phyloP scores from a whole-genome alignment of 2,888 invertebrate species.

The Apocheima hispidaria region DNA sequence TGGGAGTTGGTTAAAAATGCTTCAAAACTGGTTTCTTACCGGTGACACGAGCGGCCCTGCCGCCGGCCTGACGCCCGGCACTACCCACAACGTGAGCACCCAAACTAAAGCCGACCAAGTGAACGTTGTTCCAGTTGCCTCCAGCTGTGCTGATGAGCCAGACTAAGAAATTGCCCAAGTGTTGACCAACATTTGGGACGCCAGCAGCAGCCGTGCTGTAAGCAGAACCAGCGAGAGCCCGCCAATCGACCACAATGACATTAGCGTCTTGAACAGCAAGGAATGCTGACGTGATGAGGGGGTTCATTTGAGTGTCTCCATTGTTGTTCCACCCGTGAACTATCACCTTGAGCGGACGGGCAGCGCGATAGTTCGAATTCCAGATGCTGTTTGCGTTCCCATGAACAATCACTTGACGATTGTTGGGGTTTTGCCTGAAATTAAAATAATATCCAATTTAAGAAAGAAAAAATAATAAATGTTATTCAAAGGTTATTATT shows the following conservation, averaged over 20 bases:
- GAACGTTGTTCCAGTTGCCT: conserved; percentile 71
- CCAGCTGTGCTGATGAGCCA: conserved; percentile 71
- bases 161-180: conserved; percentile 70
- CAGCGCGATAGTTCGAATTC: conserved; percentile 59
- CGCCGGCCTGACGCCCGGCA: conserved; percentile 61
- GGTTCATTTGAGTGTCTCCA: conserved; percentile 60
- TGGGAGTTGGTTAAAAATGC: too few relatives aligned
- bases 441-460: too few relatives aligned
- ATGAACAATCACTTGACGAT: conserved; percentile 59
- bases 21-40: too few relatives aligned
- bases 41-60: conserved; percentile 60
- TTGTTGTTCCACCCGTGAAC: conserved; percentile 73
- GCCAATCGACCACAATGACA: conserved; percentile 78
- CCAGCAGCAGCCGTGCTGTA: conserved; percentile 65
- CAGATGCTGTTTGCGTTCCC: conserved; percentile 61
- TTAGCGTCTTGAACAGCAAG: conserved; percentile 66
- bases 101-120: conserved; percentile 78
- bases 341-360: conserved; percentile 60
- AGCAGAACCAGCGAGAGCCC: conserved; percentile 51
- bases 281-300: conserved; percentile 62
- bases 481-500: too few relatives aligned
- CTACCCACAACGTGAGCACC: conserved; percentile 78
- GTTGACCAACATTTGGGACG: conserved; percentile 66
- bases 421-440: conserved; percentile 29
- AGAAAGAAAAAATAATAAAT: too few relatives aligned